Evolutionary conservation across 2,888 invertebrate species (phyloP), one percentile per base, ranked within the genome.

Genomic region (Candidula unifasciata): DNA sequence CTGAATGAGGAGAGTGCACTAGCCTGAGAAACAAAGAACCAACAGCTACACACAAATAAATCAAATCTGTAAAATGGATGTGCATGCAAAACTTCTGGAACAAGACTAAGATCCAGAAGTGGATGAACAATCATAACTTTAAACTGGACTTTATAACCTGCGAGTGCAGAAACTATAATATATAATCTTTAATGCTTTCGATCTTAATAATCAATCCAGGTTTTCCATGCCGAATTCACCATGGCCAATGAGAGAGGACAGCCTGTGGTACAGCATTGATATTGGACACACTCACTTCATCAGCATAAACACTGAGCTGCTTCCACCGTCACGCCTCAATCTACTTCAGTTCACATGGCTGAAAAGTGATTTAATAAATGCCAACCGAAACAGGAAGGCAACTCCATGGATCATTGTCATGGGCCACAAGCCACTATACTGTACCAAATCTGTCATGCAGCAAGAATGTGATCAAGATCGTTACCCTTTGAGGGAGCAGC

Each of bases 321-420:
- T 91, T 73, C 73, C 83, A 54, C 83, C 82, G 74, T 95, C 96
- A 21, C 95, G 96, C 88, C 97, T 97, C 94, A 97, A 88, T 71
- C 85, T 89, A 2, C 73, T 85, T 6, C 89, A 90, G 86, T 80
- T 91, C 37, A 80, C 85, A 10, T 92, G 92, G 92, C 84, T 92
- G 30, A 87, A 88, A n/a, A 86, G 88, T 68, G 91, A 92, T 73
- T 82, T 92, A 18, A 85, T 90, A 87, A 87, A 88, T 73, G 93
- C 89, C 27, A 91, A 91, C 82, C 79, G 83, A 10, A 87, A 90
- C 35, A 85, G 92, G 27, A 85, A 88, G 24, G 84, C 88, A 10
- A 85, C 81, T 18, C 92, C 93, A 0, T 94, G 94, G 94, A 90
- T 94, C 18, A 89, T 94, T 44, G 92, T 91, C 3, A 88, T 93